A percentile compares a stretch with the other conserved stretches of the same genome.
phyloP scores from a whole-genome alignment of 2,113 vertebrate genomes.

The Lonchura striata region DNA sequence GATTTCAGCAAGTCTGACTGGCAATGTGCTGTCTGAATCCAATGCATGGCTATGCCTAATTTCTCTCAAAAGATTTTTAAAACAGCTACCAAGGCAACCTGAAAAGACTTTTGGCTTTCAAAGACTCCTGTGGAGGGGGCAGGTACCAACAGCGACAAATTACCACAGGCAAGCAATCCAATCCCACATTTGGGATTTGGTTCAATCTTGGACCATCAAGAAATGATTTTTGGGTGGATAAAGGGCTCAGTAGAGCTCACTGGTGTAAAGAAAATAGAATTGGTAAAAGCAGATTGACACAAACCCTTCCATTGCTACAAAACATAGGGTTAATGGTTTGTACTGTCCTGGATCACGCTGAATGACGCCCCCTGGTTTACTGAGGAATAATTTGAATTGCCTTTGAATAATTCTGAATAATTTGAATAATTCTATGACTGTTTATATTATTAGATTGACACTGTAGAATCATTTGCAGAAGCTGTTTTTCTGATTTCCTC shows the following conservation, averaged over 20 bases:
- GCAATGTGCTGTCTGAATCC: background rate
- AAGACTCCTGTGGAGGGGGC: background rate
- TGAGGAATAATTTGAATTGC: background rate
- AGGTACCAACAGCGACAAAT: background rate
- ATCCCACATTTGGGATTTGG: background rate
- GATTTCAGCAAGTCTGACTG: background rate
- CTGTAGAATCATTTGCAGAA: background rate
- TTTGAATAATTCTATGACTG: background rate
- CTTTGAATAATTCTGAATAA: background rate
- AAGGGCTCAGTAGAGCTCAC: background rate
- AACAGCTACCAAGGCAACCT: background rate
- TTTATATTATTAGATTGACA: background rate
- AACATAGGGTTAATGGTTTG: background rate
- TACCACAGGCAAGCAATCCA: background rate
- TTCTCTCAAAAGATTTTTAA: background rate
- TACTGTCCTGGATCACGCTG: background rate
- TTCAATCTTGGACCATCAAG: background rate
- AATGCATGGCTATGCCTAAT: background rate
- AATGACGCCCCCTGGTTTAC: accelerated
- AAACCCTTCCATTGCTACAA: background rate
- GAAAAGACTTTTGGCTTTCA: background rate
- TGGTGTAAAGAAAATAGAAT: background rate
- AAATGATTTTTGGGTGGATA: background rate
- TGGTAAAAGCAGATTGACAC: background rate
- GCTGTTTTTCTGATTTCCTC: background rate